A percentile compares a stretch with the other conserved stretches of the same genome.
Conservation (phyloP, 2,797 vertebrate genomes). For the Channallabes apus region DNA sequence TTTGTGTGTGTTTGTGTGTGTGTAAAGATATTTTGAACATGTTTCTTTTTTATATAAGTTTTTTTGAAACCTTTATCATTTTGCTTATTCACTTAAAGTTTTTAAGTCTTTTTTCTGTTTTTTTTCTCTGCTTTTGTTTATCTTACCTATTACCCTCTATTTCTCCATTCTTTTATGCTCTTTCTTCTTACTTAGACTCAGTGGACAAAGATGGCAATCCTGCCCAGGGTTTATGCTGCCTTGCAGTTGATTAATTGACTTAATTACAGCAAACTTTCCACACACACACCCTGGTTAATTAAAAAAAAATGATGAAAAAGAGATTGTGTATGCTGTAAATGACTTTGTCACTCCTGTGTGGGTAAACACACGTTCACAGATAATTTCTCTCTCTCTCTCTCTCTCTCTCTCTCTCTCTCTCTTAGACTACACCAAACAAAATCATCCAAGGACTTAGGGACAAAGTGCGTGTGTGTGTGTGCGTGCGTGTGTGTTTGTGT, state of each 20-base stretch:
- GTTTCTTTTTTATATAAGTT: not conserved
- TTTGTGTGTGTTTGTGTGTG: no score
- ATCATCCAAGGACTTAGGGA: not conserved
- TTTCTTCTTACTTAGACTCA: slow-evolving; percentile 3
- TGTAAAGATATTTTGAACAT: no score
- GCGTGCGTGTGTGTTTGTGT: not conserved
- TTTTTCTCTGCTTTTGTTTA: slow-evolving; percentile 1
- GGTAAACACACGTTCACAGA: slow-evolving; percentile 22
- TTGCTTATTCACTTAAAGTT: not conserved
- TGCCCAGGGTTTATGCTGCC: slow-evolving; percentile 32
- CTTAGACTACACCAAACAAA: not conserved
- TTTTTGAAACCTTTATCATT: not conserved
- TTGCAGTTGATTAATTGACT: slow-evolving; percentile 49
- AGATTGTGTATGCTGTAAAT: slow-evolving; percentile 45
- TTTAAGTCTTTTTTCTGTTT: not conserved
- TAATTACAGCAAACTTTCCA: slow-evolving; percentile 43
- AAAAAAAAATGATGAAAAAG: slow-evolving; percentile 37
- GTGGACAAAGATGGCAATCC: not conserved
- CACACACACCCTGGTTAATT: slow-evolving; percentile 44
- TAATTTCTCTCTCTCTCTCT: not conserved
- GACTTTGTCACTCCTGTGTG: slow-evolving; percentile 26
- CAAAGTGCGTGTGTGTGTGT: not conserved
- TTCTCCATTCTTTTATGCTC: not conserved
- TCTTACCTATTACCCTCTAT: not conserved
- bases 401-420: not conserved